A percentile compares a stretch with the other conserved stretches of the same genome.
phyloP scores from a whole-genome alignment of 2,113 vertebrate species.

The Lanius collurio region DNA sequence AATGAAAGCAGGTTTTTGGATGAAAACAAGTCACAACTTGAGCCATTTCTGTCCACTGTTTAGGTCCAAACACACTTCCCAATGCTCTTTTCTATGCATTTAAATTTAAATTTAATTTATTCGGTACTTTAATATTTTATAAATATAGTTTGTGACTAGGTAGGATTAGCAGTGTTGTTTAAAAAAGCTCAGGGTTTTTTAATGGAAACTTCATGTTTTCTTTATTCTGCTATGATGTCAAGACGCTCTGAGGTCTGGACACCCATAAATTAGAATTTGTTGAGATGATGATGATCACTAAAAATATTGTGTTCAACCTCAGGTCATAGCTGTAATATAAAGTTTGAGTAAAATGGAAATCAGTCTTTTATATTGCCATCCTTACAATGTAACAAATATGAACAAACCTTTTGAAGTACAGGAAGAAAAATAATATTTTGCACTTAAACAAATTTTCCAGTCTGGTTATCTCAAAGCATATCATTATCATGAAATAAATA shows the following conservation, averaged over 20 bases:
- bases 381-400: background rate
- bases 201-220: background rate
- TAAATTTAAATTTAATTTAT: conserved; percentile 4
- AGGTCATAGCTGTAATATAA: background rate
- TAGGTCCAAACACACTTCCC: background rate
- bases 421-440: background rate
- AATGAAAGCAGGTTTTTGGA: background rate
- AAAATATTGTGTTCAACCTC: background rate
- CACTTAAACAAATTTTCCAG: background rate
- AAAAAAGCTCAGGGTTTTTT: background rate
- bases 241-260: background rate
- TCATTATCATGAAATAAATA: background rate
- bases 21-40: background rate
- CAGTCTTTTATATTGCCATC: background rate
- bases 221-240: background rate
- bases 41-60: background rate
- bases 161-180: background rate
- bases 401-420: background rate
- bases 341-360: background rate
- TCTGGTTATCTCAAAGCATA: background rate
- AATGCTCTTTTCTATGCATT: background rate
- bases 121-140: background rate
- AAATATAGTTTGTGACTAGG: background rate
- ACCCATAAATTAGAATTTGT: background rate
- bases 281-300: background rate